A percentile compares a stretch with the other conserved stretches of the same genome.
Conservation (phyloP, 2,888 invertebrate genomes). For the Volucella inflata region DNA sequence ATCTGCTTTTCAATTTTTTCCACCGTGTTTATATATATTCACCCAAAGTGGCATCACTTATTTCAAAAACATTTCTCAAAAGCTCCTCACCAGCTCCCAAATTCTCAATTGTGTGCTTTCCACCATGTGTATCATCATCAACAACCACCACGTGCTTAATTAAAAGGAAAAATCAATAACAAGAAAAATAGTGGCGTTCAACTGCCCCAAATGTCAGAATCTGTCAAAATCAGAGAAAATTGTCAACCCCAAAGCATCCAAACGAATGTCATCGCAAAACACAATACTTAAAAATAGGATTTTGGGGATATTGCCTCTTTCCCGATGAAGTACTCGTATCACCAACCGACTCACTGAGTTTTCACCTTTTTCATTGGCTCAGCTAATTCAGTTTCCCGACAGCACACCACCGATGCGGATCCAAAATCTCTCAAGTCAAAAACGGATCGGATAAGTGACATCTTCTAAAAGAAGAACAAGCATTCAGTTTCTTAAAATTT, state of each 20-base stretch:
- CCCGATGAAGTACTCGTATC: background rate
- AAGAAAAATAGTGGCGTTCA: constrained; percentile 68
- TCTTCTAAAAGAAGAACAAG: constrained; percentile 57
- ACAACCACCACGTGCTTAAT: constrained; percentile 55
- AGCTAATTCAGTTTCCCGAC: constrained; percentile 61
- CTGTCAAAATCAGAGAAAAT: constrained; percentile 3
- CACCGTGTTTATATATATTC: no score
- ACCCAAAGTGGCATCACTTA: constrained; percentile 12
- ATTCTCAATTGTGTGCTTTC: background rate
- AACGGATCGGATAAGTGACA: constrained; percentile 39
- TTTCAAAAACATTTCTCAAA: background rate
- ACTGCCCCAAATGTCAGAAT: constrained; percentile 24
- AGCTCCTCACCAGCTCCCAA: constrained; percentile 1
- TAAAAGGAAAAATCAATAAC: constrained; percentile 68
- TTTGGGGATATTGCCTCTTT: background rate
- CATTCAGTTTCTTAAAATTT: background rate
- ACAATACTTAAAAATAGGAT: constrained; percentile 61
- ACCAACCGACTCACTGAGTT: constrained; percentile 25
- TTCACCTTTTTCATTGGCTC: constrained; percentile 25
- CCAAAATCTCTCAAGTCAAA: constrained; percentile 24
- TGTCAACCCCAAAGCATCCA: background rate
- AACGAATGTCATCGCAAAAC: constrained; percentile 57
- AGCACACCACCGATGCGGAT: constrained; percentile 63
- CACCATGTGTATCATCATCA: constrained; percentile 18
- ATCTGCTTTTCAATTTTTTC: no score